These are phyloP conservation scores for Anas capensis DNA, from an alignment of 2,797 vertebrate species.

Conservation along the genomic window DNA sequence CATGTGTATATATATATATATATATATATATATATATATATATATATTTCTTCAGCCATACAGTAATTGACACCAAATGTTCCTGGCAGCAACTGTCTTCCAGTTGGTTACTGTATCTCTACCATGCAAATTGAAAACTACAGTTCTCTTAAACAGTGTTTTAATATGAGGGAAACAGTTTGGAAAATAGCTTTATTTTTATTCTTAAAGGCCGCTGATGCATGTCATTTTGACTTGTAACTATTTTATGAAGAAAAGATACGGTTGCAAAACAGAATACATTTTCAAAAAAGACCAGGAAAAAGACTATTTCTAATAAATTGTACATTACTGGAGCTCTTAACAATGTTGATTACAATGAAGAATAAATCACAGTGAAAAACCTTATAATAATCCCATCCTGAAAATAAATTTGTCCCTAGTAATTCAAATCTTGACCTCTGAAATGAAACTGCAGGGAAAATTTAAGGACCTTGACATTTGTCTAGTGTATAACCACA, in stretches of 20 bases:
- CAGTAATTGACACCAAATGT: constrained; percentile 71
- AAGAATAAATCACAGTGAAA: not conserved
- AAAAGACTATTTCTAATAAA: not conserved
- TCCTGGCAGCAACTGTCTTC: constrained; percentile 29
- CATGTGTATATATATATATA: not conserved
- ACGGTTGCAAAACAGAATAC: not conserved
- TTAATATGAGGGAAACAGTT: not conserved
- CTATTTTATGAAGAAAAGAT: not conserved
- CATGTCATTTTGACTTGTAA: not conserved
- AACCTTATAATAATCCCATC: not conserved
- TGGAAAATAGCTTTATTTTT: not conserved
- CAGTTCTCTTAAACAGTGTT: not conserved
- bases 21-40: not conserved
- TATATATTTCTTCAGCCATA: not conserved
- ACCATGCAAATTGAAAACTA: constrained; percentile 33
- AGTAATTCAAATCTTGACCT: constrained; percentile 3
- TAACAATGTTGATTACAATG: not conserved
- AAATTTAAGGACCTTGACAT: constrained; percentile 14
- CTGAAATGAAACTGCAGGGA: not conserved
- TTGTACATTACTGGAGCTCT: not conserved
- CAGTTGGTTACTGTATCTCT: constrained; percentile 42
- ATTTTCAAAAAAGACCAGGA: not conserved
- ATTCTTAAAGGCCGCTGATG: not conserved
- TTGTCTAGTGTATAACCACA: not conserved
- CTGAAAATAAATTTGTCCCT: not conserved